Percentiles rank a stretch among this genome's conserved stretches.
These are phyloP conservation scores for Phenacoccus solenopsis DNA, from an alignment of 1,140 invertebrate genomes.

Conservation along the genomic window DNA sequence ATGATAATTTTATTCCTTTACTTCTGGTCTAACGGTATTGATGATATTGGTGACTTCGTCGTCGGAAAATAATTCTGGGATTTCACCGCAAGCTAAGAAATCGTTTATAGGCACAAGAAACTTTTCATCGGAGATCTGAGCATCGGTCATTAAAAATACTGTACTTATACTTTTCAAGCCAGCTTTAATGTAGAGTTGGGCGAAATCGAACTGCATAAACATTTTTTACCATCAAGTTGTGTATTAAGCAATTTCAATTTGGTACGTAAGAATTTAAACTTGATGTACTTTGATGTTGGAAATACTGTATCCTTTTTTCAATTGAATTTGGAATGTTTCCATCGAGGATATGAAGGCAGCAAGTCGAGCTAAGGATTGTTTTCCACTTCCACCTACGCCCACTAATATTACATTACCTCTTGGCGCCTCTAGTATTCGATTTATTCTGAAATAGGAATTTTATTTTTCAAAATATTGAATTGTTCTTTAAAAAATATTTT, in stretches of 20 bases:
- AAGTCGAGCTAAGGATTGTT: slow-evolving; percentile 77
- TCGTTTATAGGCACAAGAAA: slow-evolving; percentile 91
- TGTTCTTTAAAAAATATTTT: background rate
- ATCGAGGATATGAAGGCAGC: slow-evolving; percentile 77
- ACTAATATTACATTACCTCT: slow-evolving; percentile 83
- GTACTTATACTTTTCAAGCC: slow-evolving; percentile 77
- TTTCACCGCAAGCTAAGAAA: slow-evolving; percentile 84
- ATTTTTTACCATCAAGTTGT: background rate
- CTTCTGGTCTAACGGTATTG: slow-evolving; percentile 65
- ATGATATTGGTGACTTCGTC: slow-evolving; percentile 86
- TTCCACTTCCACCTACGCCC: slow-evolving; percentile 88
- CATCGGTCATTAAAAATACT: slow-evolving; percentile 87
- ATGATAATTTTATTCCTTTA: slow-evolving; percentile 32
- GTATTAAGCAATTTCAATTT: background rate
- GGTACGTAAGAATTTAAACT: background rate
- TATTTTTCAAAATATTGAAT: background rate
- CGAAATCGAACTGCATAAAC: slow-evolving; percentile 48
- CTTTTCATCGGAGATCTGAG: slow-evolving; percentile 77
- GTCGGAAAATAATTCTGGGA: slow-evolving; percentile 78
- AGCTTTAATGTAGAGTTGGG: slow-evolving; percentile 69
- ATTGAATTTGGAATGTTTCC: slow-evolving; percentile 82
- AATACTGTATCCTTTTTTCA: slow-evolving; percentile 77
- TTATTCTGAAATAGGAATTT: slow-evolving; percentile 49
- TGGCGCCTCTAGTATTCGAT: slow-evolving; percentile 80
- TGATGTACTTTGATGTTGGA: slow-evolving; percentile 67